Base-by-base conservation (phyloP, 2,797 vertebrate species). In the Rallus crepitans region DNA sequence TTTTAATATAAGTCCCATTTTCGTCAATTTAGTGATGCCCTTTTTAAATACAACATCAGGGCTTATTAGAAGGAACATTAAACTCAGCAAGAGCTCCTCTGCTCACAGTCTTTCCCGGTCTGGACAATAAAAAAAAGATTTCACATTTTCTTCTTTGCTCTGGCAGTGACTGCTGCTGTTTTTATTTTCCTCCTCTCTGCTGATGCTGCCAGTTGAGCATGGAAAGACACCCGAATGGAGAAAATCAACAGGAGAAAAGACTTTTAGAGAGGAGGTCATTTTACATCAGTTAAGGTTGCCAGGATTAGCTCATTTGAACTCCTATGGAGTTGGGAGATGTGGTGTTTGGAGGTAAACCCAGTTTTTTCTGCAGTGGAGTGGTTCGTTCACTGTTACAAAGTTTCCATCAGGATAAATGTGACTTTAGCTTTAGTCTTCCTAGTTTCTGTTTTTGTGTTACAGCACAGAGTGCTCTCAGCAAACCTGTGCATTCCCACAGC, bases 141-240 rank as follows among this genome's bases (percentile, higher is more conserved):
- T 28, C 28, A 79, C 12, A 47, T 30, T 80, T 84, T 77, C 20
- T 52, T 65, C 89, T 91, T 69, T 24, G 9, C 47, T 80, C 75
- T 89, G 63, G 28, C 63, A 91, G 55, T 35, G 48, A 82, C 37
- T 79, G 39, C 50, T 77, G 14, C 6, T 82, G 79, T 55, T 72
- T 45, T 50, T 82, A 69, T 86, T 94, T 94, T 79, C 85, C 59
- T 91, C 47, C 39, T 70, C 50, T 92, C 59, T 61, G 57, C 79
- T 61, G 59, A 63, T 76, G 65, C 72, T 93, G 79, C 84, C 91
- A 92, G 55, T 42, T 83, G 79, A 94, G 31, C 35, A 66, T 15
- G 79, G 89, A 94, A 96, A 95, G 70, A 88, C 52, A 82, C 35
- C n/a, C 3, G 3, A 83, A 88, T 23, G 53, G 91, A 94, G 85